Evolutionary conservation across 2,113 vertebrate species (phyloP).

Genomic region (Recurvirostra avosetta): DNA sequence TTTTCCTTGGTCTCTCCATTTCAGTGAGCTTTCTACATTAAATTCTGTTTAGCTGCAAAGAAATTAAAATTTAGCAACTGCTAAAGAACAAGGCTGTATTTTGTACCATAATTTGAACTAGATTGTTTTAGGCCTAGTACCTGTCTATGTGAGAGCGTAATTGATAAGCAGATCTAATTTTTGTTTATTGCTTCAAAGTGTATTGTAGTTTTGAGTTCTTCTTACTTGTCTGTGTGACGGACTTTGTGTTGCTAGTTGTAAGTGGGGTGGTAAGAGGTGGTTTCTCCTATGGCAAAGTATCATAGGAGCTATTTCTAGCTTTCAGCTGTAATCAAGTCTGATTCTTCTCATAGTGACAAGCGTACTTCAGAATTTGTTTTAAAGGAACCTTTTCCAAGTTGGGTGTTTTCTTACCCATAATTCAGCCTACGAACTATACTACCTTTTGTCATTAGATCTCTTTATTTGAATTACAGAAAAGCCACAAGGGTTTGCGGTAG

Average conservation of each 20-base stretch:
- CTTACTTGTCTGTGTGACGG: neutral
- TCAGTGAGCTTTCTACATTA: neutral
- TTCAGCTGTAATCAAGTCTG: neutral
- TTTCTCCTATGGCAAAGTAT: neutral
- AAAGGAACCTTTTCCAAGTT: neutral
- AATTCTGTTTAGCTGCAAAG: neutral
- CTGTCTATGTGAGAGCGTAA: neutral
- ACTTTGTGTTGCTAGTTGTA: neutral
- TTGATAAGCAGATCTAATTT: neutral
- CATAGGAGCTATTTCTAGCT: neutral
- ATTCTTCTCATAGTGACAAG: neutral
- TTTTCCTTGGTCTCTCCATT: neutral
- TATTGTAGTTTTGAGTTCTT: neutral
- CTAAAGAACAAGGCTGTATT: neutral
- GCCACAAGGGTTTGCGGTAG: fast-evolving
- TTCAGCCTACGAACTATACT: neutral
- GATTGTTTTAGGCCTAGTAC: neutral
- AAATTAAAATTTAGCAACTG: neutral
- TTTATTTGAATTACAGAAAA: neutral
- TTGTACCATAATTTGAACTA: neutral
- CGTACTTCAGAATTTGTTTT: neutral
- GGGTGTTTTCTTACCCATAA: neutral
- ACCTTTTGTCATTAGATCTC: neutral
- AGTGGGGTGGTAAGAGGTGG: neutral
- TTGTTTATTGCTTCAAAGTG: neutral